A percentile compares a stretch with the other conserved stretches of the same genome.
Evolutionary conservation across 1,140 invertebrate genomes (phyloP).

Genomic region (Ylistrum balloti): DNA sequence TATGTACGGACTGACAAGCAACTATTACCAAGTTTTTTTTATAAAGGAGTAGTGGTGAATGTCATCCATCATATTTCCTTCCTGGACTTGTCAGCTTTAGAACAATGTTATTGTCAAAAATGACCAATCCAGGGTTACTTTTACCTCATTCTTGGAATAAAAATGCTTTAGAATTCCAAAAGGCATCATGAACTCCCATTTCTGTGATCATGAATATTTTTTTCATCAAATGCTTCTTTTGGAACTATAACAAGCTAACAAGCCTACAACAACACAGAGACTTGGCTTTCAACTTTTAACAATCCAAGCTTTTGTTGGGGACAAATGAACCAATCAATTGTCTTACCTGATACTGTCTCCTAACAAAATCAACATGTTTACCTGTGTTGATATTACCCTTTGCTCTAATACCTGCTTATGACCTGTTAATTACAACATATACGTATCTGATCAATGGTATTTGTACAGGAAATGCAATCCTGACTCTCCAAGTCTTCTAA

Average conservation of each 20-base stretch:
- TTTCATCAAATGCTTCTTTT: background rate
- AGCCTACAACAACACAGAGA: background rate
- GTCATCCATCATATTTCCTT: background rate
- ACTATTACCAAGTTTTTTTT: background rate
- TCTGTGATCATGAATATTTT: too few species aligned
- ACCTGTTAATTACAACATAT: constrained; percentile 9
- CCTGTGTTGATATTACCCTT: background rate
- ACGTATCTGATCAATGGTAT: background rate
- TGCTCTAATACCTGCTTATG: background rate
- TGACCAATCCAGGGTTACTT: background rate
- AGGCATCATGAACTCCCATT: background rate
- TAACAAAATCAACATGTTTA: background rate
- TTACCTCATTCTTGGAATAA: background rate
- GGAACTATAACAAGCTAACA: background rate
- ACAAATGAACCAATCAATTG: background rate
- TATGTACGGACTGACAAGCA: constrained; percentile 20
- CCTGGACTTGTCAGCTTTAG: background rate
- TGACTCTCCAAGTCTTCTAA: background rate
- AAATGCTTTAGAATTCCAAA: background rate
- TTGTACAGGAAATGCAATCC: background rate
- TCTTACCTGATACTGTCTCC: background rate
- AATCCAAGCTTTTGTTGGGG: background rate
- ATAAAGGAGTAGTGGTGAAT: background rate
- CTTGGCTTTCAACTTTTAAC: background rate
- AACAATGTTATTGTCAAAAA: background rate